Evolutionary conservation across 1,140 invertebrate species (phyloP), one percentile per base, ranked within the genome.

Genomic region (Parasteatoda tepidariorum): DNA sequence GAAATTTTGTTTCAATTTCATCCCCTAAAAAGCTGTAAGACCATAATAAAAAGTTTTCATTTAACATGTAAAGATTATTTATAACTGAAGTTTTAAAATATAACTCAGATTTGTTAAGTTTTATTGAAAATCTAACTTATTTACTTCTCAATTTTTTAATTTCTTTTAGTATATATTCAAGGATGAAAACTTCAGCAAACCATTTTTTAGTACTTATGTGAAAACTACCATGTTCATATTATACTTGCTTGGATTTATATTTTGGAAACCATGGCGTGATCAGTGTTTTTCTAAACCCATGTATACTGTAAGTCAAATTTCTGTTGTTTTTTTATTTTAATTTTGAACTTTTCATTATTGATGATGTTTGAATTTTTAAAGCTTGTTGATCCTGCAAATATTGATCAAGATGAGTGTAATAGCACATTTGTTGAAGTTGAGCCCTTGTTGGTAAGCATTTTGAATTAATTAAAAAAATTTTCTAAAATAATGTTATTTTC

Each of bases 181-280:
- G 85, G 91, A 95, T 90, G 93, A 92, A 87, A 90, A 93, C 26
- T 96, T 92, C 88, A 91, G 95, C 87, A 96, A 96, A 86, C 95
- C 95, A 74, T 96, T 95, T 89, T 97, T 96, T 88, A 95, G 92
- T 85, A 96, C 95, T 7, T 97, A 96, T 88, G 89, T 96, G 41
- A 96, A 96, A 89, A 96, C 94, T 11, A 94, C 93, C 7, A 94
- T 97, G 94, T 96, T 97, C 88, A 92, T 93, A 2, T 88, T 96
- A 26, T 97, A 96, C 88, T 89, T 97, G 66, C 88, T 95, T 76
- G 94, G 95, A 28, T 93, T 96, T 85, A 91, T 95, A 68, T 92
- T 96, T 84, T 94, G 94, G 91, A 92, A 92, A 73, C 93, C 94
- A 26, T 97, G 95, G 95, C 91, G 94, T 87, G 92, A 94, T 71